Evolutionary conservation across 2,113 vertebrate species (phyloP).

Genomic region (Spea bombifrons): DNA sequence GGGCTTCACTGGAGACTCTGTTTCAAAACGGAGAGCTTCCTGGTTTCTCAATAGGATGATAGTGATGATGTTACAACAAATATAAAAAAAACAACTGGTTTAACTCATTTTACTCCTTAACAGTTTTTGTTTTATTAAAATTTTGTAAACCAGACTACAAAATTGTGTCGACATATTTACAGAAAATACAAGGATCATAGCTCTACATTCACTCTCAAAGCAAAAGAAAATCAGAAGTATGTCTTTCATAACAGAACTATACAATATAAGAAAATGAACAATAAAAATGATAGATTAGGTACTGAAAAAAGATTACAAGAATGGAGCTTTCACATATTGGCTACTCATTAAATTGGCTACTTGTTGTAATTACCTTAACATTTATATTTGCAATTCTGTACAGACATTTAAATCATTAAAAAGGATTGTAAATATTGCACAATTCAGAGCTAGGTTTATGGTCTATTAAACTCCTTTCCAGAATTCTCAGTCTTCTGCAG

Average conservation of each 20-base stretch:
- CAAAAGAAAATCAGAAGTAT: constrained; percentile 51
- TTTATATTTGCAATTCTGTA: constrained; percentile 68
- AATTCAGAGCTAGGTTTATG: constrained; percentile 49
- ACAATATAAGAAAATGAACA: constrained; percentile 71
- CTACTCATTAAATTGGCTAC: constrained; percentile 72
- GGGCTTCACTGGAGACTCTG: no score
- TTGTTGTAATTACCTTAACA: constrained; percentile 70
- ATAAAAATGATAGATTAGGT: constrained; percentile 71
- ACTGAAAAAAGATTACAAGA: constrained; percentile 73
- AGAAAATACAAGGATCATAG: not conserved
- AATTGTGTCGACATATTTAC: not conserved
- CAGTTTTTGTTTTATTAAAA: no score
- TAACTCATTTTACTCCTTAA: no score
- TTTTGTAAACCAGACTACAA: not conserved
- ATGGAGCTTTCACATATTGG: constrained; percentile 68
- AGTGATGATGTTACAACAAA: no score
- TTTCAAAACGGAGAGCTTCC: no score
- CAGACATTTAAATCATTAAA: constrained; percentile 64
- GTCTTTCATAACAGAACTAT: constrained; percentile 66
- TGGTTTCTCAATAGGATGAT: no score
- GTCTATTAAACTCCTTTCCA: constrained; percentile 38
- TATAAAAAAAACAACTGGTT: no score
- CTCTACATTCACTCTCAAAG: constrained; percentile 41
- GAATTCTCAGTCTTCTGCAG: constrained; percentile 47
- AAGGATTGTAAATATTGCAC: constrained; percentile 64